Base-by-base conservation (phyloP, 2,888 invertebrate genomes). In the Eledona agricola region DNA sequence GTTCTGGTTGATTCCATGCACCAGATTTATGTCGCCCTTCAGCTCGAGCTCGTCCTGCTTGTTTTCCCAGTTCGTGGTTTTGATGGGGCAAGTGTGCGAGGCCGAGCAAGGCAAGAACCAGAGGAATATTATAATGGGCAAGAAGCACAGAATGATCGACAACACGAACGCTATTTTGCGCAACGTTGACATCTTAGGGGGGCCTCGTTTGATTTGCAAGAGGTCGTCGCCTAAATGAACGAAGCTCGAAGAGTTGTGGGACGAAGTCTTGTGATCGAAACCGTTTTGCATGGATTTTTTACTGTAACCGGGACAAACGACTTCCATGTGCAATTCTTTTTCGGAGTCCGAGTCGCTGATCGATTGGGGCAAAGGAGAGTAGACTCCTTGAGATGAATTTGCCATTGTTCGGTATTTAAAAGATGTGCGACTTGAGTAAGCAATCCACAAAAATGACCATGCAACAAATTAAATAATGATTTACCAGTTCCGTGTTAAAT, bases 61-160 rank as follows among this genome's bases (percentile, higher is more conserved):
- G 32, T 83, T 79, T 54, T 86, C 81, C 87, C 87, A 88, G 61
- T 85, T 86, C 4, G 83, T 81, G 0, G 85, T 84, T 68, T 81
- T 83, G 11, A 83, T 75, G 5, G 84, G 81, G 62, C 90, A 90
- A 38, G 85, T 83, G 7, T 84, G 82, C 3, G 81, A 81, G 66
- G 87, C 86, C 2, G 85, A 82, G 66, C 91, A 92, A 0, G 91
- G 91, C 62, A 88, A 77, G 6, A 86, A 83, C 86, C 87, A 90
- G 3, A 89, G 76, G 70, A 89, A 93, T 66, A 87, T 81, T 25
- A 90, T 77, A 34, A 88, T 83, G 3, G 88, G 88, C 51, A 86
- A 77, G 54, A 88, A 75, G 69, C 88, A 92, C 37, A 87, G 72
- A 28, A 89, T 71, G 57, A 91, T 83, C 1, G 91, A 91, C 4